Evolutionary conservation across 2,797 vertebrate genomes (phyloP), one percentile per base, ranked within the genome.

Genomic region (Bryconaethiops microstoma): DNA sequence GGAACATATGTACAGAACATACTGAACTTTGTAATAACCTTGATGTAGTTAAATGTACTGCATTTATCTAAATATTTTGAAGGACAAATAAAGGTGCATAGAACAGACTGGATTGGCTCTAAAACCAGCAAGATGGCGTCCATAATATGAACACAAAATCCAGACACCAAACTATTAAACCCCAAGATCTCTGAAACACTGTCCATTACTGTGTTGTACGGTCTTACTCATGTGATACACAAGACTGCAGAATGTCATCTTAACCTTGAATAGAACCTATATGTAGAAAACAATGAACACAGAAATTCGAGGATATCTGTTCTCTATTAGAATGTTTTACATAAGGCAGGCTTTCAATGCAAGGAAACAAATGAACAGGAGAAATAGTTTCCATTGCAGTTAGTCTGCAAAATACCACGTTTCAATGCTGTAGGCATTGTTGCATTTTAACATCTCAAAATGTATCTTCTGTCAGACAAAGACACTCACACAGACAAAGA

Each of bases 271-370:
- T 69, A 79, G 16, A 76, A 82, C 60, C 72, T 85, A 71, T 78
- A 57, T 85, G 86, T 86, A 83, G 81, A 90, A 89, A 92, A 93
- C 89, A 86, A 92, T 93, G 93, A 94, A 96, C 96, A 98, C 96
- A 98, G 96, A 98, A 97, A 98, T 97, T 97, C 95, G 88, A 97
- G 97, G 96, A 98, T 98, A 96, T 98, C 97, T 98, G 97, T 98
- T 98, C 97, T 98, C 97, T 98, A 98, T 97, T 95, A 95, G 95
- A 95, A 96, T 93, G 94, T 94, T 96, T 96, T 94, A 96, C 93
- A 93, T 95, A 96, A 92, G 94, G 93, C 95, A 97, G 96, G 94
- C 95, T 94, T 98, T 90, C 92, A 94, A 95, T 91, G 87, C 89
- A 86, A 88, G 89, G 92, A 86, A 85, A 92, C 90, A 93, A 91